Base-by-base conservation (phyloP, 2,113 vertebrate genomes). In the Prunella fulvescens region DNA sequence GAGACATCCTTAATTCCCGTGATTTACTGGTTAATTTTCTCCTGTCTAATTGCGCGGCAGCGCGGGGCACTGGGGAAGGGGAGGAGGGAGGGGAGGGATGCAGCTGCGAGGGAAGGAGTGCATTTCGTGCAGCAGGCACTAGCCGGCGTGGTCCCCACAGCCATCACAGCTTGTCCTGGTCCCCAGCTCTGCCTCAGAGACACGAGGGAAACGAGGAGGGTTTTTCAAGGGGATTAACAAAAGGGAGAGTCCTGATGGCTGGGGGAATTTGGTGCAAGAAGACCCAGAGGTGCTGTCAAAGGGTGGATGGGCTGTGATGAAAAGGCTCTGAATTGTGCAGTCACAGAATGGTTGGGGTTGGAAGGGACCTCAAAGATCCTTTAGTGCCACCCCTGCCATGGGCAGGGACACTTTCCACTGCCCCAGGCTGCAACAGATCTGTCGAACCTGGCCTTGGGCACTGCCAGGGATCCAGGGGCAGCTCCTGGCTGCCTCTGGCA, bases 11-110 rank as follows among this genome's bases (percentile, higher is more conserved):
- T 81, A 78, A 95, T 86, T 84, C 71, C 79, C 50, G 13, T 45
- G 64, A 86, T 94, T 78, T 48, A 19, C 67, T 90, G 48, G 2
- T 90, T 93, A 48, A 92, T 96, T 86, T 86, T 88, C 40, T 79
- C 56, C 65, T 90, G 78, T 84, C 81, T 88, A 45, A 90, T 67
- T 71, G 56, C 92, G 58, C 4, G 11, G 88, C 81, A 65, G 51
- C 1, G 1, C 14, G 5, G 39, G 39, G 70, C 50, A 8, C 50
- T 42, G 81, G 47, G 42, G 31, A 6, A 18, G 31, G 26, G 44
- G 37, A 31, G 11, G 14, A 53, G 51, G 22, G 7, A 10, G 53
- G 80, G 33, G 64, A 48, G 39, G 69, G 51, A 87, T 35, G 12
- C 70, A 65, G 74, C 62, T 39, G 88, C 1, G 39, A 60, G 65